Evolutionary conservation across 2,113 vertebrate genomes (phyloP), one percentile per base, ranked within the genome.

Genomic region (Cariama cristata): DNA sequence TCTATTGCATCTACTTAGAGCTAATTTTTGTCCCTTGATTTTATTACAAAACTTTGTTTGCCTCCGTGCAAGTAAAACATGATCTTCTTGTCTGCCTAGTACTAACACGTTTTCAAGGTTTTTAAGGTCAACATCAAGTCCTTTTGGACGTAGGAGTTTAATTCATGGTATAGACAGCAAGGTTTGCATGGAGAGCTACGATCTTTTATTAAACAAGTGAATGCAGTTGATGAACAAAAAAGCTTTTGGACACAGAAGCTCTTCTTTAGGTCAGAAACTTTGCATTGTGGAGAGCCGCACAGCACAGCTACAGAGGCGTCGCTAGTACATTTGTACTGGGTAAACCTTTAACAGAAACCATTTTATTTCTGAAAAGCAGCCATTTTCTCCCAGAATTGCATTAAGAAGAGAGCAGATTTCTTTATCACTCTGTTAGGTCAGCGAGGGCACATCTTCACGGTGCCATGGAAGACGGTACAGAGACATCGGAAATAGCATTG

Each of bases 51-150:
- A 42, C 47, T 79, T 68, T 35, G 10, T 23, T 84, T 88, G 49
- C 7, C 42, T 56, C 40, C 9, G 28, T 27, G 38, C 17, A 72
- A 62, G 47, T n/a, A 69, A 85, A 81, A 30, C 12, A 10, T 14
- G 33, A 44, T 52, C 27, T 63, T 49, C 71, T 77, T 49, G 16
- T 17, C 5, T 21, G 21, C 15, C 49, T 49, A 56, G 53, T 35
- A 58, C 71, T 74, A 88, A 59, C 63, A 35, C 12, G 7, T 42
- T 94, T 77, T 71, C 45, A 74, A 92, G 63, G 58, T 21, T 52
- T 96, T 88, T 92, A 66, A 86, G 79, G 91, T 92, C 79, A 96
- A 8, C 24, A 62, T 28, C 33, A n/a, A 77, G 64, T 60, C 40
- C 55, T 81, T 95, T 84, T 45, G 64, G 59, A 81, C 2, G 1